Evolutionary conservation across 2,113 vertebrate genomes (phyloP).

Genomic region (Atrichornis clamosus): DNA sequence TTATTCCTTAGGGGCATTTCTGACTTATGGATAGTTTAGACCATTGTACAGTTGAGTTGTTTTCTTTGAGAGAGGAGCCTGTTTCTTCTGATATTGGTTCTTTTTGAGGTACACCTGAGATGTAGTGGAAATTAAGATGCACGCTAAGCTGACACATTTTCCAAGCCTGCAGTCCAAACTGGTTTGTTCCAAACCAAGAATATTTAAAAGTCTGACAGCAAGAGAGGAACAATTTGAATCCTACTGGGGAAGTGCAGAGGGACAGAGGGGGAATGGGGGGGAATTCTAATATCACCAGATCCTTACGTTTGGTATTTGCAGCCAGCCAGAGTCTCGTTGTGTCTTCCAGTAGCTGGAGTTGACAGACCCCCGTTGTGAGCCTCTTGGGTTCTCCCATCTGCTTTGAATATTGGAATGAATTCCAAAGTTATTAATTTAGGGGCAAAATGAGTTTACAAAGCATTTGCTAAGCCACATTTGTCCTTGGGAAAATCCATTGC

Average conservation of each 20-base stretch:
- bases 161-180: neutral
- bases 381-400: neutral
- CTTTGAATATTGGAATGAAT: neutral
- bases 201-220: neutral
- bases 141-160: neutral
- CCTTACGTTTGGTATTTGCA: neutral
- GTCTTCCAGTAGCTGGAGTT: neutral
- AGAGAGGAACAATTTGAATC: neutral
- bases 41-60: neutral
- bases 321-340: neutral
- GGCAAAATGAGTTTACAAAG: neutral
- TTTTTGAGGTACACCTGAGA: neutral
- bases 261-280: neutral
- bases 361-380: neutral
- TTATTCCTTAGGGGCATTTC: neutral
- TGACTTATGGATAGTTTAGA: neutral
- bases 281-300: neutral
- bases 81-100: neutral
- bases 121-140: neutral
- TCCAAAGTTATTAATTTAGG: neutral
- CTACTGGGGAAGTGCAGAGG: neutral
- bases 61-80: neutral
- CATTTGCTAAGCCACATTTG: neutral
- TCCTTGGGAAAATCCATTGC: fast-evolving
- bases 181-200: neutral